Conservation (phyloP, 2,888 invertebrate species). For the Caenorhabditis sp. region DNA sequence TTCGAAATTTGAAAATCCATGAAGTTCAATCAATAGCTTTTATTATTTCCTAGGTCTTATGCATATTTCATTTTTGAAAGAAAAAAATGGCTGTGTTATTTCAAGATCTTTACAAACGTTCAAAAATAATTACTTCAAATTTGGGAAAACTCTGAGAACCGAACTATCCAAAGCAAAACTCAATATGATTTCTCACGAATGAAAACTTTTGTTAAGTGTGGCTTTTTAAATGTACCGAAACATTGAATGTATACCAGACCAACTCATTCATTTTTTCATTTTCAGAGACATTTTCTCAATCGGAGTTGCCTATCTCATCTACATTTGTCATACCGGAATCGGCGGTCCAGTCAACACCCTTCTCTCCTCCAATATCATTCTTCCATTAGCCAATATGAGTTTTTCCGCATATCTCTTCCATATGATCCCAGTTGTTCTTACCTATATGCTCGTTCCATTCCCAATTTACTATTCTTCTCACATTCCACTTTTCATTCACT, state of each 20-base stretch:
- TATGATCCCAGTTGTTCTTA: constrained; percentile 71
- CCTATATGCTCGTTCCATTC: constrained; percentile 68
- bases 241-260: no score
- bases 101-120: no score
- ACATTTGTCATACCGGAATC: constrained; percentile 71
- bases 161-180: no score
- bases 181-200: no score
- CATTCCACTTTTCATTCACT: constrained; percentile 63
- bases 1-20: no score
- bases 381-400: constrained; percentile 69
- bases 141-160: no score
- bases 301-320: constrained; percentile 69
- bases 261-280: constrained; percentile 10
- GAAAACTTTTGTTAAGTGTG: background rate
- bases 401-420: constrained; percentile 71
- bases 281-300: constrained; percentile 68
- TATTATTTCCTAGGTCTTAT: no score
- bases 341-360: constrained; percentile 68
- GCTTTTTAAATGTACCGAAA: background rate
- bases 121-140: no score
- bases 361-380: constrained; percentile 60
- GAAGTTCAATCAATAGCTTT: no score
- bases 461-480: constrained; percentile 64
- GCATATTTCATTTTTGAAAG: no score
- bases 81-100: no score